Base-by-base conservation (phyloP, 2,888 invertebrate species). In the Augochlorella aurata region DNA sequence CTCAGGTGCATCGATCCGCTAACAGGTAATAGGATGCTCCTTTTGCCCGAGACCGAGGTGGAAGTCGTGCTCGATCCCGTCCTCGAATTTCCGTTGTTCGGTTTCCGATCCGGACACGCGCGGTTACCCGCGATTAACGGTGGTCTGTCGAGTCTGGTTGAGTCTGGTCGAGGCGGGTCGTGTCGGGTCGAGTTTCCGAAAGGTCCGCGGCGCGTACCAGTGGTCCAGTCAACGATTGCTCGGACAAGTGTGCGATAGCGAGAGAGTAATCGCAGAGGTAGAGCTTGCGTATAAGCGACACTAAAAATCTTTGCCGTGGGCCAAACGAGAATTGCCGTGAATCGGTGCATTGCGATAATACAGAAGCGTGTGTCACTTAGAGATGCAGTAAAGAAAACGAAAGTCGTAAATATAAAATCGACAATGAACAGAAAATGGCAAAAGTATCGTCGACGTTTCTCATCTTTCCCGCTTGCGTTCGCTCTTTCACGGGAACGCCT, bases 1-100 rank as follows among this genome's bases (percentile, higher is more conserved):
- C 77, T 82, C 77, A 69, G 84, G 79, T 84, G 77, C 84, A 80
- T 85, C 75, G 77, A 83, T 83, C 71, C 75, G 74, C 16, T 47
- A 77, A 71, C 74, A 74, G 74, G 77, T 66, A 74, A 66, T 16
- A 71, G 29, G 74, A 69, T 69, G 52, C 69, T 70, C 44, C 67
- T 63, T 74, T 75, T n/a, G 52, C 38, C 69, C 74, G 68, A 68
- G 29, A 67, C 24, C 69, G 44, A 47, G 21, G 52, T 24, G 58
- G 44, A 24, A 66, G 54, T n/a, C 18, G 29, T 8, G 61, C 18
- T 63, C 44, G 29, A 16, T 16, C 38, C n/a, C 38, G 18, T 47
- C 38, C 29, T 50, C 52, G 18, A 5, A 69, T 38, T 21, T 18
- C 10, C 29, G 63, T 65, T 65, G 38, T 44, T n/a, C 29, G 18